Base-by-base conservation (phyloP, 2,888 invertebrate genomes). In the Lathronympha strigana region DNA sequence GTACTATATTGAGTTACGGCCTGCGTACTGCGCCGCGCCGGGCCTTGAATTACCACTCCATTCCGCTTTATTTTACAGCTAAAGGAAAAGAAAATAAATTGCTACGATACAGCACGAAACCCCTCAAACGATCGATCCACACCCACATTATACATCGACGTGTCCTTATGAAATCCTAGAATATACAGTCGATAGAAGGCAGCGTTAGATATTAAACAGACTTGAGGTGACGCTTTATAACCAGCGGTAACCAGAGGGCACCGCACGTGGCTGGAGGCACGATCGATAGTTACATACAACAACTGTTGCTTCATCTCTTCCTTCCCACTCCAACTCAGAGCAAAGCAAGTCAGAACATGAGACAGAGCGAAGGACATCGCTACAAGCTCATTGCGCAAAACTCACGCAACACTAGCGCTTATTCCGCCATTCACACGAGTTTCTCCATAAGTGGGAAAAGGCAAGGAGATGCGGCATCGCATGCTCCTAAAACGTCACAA, bases 211-310 rank as follows among this genome's bases (percentile, higher is more conserved):
- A 40, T 49, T 21, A 45, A 61, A 66, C 60, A 61, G 23, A 4
- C 21, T n/a, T 4, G 17, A 40, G 25, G 5, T 9, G 17, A 40
- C 60, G 53, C 19, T 5, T 31, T 25, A 38, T 54, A 33, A 58
- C 25, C 33, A 51, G 25, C 40, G 23, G 23, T 50, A 17, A 57
- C 9, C 21, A 57, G 33, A 50, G 19, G 55, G 78, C 82, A 77
- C 80, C 79, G 84, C 88, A 90, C 89, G 89, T 90, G 89, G 86
- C 82, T 69, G 69, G 70, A 70, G 73, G 69, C 73, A 21, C 77
- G 87, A 87, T 90, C 90, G 89, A 90, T 90, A 88, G 76, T 68
- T 80, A 80, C 83, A 81, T 81, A 78, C 88, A 85, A 86, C 90
- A 90, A 90, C 90, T 91, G 90, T 91, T 91, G 90, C 90, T 87